Evolutionary conservation across 2,888 invertebrate genomes (phyloP), one percentile per base, ranked within the genome.

Genomic region (Ophion ventricosus): DNA sequence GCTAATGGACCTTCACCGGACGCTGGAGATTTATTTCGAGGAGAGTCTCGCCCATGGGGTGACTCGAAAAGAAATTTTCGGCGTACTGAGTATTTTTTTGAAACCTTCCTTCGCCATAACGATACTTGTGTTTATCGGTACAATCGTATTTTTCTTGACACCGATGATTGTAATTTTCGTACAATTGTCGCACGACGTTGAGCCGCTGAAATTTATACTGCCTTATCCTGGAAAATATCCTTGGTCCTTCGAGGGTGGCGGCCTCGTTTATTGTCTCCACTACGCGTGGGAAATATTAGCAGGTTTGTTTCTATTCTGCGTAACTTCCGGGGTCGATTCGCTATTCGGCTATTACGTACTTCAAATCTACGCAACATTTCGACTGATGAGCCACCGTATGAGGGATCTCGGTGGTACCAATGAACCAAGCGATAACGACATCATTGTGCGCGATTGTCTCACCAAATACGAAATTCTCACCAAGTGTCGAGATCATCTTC

Each of bases 341-440:
- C 66, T 88, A 8, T 88, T 87, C 54, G 83, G 84, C 25, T 83
- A 84, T 67, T 86, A 85, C 72, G 59, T 87, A 0, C 77, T 87
- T 29, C 85, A 86, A 74, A 85, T 87, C n/a, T 66, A 59, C 57
- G 81, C 75, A 1, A 66, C 75, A 17, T 82, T 86, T 56, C 72
- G 82, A 10, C 63, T 82, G 5, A 75, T 85, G 78, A 76, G 80
- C 17, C 54, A 43, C 26, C 69, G 80, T 0, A 81, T 87, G 79
- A 80, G 77, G 43, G 78, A 73, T 40, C 67, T 86, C 8, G 40
- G 66, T 20, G 11, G 17, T 23, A 23, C 10, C 2, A 69, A 85
- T 49, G 20, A 49, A n/a, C 17, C 23, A n/a, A 49, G 4, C 49
- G 25, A 69, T 25, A 49, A 69, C 2, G 2, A 3, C 5, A 26